Evolutionary conservation across 2,113 vertebrate species (phyloP).

Genomic region (Erythrocercus mccallii): DNA sequence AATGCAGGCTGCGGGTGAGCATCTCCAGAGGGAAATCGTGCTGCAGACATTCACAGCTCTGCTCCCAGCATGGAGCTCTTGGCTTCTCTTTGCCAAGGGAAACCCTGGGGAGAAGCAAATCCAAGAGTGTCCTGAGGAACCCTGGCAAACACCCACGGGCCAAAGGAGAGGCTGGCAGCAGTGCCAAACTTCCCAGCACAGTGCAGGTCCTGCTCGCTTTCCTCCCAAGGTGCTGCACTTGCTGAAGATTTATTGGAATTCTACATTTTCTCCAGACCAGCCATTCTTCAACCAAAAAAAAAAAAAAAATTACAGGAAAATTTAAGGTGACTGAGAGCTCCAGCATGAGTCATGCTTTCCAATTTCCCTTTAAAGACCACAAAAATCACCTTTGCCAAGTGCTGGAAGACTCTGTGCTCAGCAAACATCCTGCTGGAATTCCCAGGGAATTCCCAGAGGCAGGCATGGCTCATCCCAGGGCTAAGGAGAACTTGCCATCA

Average conservation of each 20-base stretch:
- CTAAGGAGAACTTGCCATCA: neutral
- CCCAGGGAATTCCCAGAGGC: neutral
- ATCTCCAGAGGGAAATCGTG: neutral
- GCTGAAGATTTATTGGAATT: neutral
- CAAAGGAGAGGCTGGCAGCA: neutral
- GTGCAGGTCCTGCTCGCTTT: accelerated
- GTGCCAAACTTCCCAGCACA: neutral
- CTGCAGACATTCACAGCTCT: neutral
- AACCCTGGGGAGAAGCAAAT: neutral
- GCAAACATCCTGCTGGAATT: neutral
- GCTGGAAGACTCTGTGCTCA: neutral
- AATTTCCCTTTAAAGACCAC: neutral
- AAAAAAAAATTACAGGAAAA: neutral
- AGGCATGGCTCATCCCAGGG: accelerated
- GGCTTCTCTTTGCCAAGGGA: neutral
- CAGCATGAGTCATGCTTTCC: neutral
- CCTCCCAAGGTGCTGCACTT: accelerated
- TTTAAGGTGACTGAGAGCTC: neutral
- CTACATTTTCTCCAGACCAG: neutral
- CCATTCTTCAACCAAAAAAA: neutral
- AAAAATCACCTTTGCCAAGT: neutral
- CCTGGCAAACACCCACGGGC: neutral
- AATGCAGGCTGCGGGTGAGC: accelerated
- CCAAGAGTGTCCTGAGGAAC: accelerated
- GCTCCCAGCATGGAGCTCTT: neutral